A percentile compares a stretch with the other conserved stretches of the same genome.
phyloP scores from a whole-genome alignment of 1,140 invertebrate genomes.

The Tetramorium alpestre region DNA sequence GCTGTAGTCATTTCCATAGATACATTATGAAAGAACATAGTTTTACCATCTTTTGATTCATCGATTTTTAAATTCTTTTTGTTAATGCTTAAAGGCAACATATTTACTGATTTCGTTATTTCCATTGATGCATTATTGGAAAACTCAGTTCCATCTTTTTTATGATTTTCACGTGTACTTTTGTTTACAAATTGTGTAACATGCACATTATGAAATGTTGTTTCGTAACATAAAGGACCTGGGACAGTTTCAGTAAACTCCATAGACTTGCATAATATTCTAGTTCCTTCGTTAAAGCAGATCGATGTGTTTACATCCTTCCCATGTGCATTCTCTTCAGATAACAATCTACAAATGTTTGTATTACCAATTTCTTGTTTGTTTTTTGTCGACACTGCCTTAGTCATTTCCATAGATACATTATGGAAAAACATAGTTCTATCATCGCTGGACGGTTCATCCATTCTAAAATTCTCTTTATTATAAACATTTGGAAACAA shows the following conservation, averaged over 20 bases:
- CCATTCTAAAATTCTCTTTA: neutral
- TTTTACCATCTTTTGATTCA: neutral
- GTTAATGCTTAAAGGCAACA: neutral
- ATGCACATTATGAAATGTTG: neutral
- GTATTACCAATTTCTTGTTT: neutral
- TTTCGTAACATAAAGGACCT: neutral
- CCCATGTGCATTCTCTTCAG: neutral
- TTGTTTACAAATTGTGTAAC: neutral
- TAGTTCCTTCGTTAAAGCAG: conserved; percentile 35
- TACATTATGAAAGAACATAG: conserved; percentile 3
- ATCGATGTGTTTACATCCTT: neutral
- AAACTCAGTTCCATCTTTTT: conserved; percentile 42
- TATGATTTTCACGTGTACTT: neutral
- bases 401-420: conserved; percentile 64
- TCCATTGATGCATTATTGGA: conserved; percentile 58
- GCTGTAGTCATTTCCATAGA: conserved; percentile 65
- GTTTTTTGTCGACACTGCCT: conserved; percentile 18
- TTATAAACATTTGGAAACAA: neutral
- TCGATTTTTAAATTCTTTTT: conserved; percentile 5
- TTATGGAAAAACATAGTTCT: conserved; percentile 20
- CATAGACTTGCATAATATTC: conserved; percentile 55
- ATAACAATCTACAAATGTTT: neutral
- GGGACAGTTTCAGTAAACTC: conserved; percentile 58
- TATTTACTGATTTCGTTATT: conserved; percentile 36
- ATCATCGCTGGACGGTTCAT: neutral